These are phyloP conservation scores for Megatriorchis doriae DNA, from an alignment of 2,113 vertebrate genomes.

Conservation along the genomic window DNA sequence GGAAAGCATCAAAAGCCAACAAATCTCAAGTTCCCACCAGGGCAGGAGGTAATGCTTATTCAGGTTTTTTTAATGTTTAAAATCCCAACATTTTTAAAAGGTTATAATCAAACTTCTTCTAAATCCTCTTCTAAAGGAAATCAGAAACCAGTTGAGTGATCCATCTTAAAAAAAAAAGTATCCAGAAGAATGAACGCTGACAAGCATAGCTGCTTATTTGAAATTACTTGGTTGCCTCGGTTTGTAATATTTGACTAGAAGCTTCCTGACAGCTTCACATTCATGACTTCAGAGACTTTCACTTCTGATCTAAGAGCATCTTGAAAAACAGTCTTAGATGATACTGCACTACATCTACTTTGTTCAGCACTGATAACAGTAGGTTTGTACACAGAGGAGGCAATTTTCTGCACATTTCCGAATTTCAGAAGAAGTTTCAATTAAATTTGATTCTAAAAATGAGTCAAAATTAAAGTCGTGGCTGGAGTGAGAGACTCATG, in stretches of 20 bases:
- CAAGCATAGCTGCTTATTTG: not conserved
- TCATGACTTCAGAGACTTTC: not conserved
- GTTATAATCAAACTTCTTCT: not conserved
- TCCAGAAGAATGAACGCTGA: not conserved
- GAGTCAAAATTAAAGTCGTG: not conserved
- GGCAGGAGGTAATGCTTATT: not conserved
- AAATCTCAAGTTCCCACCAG: not conserved
- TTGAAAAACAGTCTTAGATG: not conserved
- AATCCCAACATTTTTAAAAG: not conserved
- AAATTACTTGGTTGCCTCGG: not conserved
- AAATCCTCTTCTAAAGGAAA: not conserved
- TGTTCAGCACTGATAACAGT: not conserved
- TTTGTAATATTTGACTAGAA: not conserved
- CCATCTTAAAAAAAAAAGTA: not conserved
- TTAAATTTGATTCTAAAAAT: not conserved
- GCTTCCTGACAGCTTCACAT: not conserved
- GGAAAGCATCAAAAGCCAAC: not conserved
- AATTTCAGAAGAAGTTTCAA: not conserved
- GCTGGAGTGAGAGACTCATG: not conserved
- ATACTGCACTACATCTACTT: not conserved
- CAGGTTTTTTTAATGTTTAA: not conserved
- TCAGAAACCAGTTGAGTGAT: not conserved
- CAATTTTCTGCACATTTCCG: not conserved
- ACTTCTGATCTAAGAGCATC: not conserved
- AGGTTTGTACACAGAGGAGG: not conserved